Evolutionary conservation across 2,888 invertebrate genomes (phyloP).

Genomic region (Brachyptera risi): DNA sequence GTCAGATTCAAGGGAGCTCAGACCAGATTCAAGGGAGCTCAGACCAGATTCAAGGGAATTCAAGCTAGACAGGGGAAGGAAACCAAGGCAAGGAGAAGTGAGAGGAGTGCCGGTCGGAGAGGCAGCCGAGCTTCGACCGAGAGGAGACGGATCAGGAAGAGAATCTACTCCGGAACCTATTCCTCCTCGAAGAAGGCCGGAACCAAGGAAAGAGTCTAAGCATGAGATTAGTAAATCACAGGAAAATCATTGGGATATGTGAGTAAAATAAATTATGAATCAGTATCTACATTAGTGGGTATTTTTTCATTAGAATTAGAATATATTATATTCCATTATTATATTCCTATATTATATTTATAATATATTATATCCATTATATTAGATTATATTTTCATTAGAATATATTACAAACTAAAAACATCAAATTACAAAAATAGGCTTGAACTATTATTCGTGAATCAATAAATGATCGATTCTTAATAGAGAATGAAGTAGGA

Average conservation of each 20-base stretch:
- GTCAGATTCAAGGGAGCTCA: neutral
- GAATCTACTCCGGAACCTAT: conserved; percentile 57
- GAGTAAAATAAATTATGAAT: conserved; percentile 38
- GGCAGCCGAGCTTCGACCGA: conserved; percentile 45
- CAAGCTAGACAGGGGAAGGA: no score
- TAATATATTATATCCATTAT: no score
- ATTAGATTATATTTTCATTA: no score
- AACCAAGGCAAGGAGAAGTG: conserved; percentile 39
- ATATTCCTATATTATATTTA: no score
- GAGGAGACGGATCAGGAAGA: conserved; percentile 59
- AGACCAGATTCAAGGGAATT: neutral
- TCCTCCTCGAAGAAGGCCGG: neutral
- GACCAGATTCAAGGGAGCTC: neutral
- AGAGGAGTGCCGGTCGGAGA: conserved; percentile 61
- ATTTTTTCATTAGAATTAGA: no score
- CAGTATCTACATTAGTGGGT: no score
- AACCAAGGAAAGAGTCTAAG: neutral
- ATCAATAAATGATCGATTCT: no score
- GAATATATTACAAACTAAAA: no score
- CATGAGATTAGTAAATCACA: neutral
- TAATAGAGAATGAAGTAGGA: no score
- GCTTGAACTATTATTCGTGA: no score
- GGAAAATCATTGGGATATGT: conserved; percentile 44
- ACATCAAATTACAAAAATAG: no score
- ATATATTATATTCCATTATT: no score